Evolutionary conservation across 2,888 invertebrate genomes (phyloP), one percentile per base, ranked within the genome.

Genomic region (Cantharis flavilabris): DNA sequence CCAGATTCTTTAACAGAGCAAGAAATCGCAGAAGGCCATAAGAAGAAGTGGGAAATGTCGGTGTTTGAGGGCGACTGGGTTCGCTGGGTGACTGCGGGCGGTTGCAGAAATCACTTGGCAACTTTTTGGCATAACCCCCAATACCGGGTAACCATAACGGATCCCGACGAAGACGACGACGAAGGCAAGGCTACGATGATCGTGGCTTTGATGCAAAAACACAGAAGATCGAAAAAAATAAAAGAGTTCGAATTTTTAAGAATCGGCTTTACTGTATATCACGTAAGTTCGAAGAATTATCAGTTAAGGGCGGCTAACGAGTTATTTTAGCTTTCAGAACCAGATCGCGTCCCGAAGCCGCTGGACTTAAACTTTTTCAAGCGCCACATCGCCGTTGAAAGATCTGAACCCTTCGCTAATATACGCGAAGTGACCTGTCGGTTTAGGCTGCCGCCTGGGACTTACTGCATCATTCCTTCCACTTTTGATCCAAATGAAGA

Each of bases 401-500:
- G 97, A 78, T 96, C 97, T 1, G 96, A 96, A 77, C 94, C 97
- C 11, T 99, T 99, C 88, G 97, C 99, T 84, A 99, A 99, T 89
- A 90, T 98, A 76, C 91, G 99, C 73, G 99, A 99, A 90, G 96
- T 98, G 76, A 96, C 95, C 85, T 94, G 93, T 80, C 94, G 99
- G 26, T 98, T 98, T 89, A 96, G 97, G 87, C 90, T 99, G 74
- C 96, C 96, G 1, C 97, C 97, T 0, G 99, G 99, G 28, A 93
- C 94, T 16, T 99, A 99, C 89, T 95, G 97, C 84, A 96, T 99
- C 83, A 94, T 99, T 73, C 99, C 99, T 3, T 97, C 98, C 75
- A 98, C 98, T 0, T 99, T 98, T 88, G 98, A 99, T 82, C 96
- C 98, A 0, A 94, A 97, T 82, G 96, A 98, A 86, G 97, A 98